These are phyloP conservation scores for Formicarius rufipectus DNA, from an alignment of 2,113 vertebrate species.

Conservation along the genomic window DNA sequence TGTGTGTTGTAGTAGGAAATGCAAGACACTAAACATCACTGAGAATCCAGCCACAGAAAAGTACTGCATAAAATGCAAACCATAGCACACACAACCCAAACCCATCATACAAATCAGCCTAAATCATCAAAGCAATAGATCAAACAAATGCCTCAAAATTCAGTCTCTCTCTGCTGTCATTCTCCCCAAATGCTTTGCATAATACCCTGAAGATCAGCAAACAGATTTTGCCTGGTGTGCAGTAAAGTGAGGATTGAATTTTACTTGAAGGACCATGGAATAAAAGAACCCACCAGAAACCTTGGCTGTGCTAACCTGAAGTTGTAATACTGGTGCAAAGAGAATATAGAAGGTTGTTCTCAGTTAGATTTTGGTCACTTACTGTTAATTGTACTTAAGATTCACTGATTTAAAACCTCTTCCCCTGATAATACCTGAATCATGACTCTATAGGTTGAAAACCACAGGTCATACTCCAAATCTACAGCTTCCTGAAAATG, in stretches of 20 bases:
- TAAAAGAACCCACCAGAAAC: constrained; percentile 7
- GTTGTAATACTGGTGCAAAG: background rate
- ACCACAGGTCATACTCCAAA: background rate
- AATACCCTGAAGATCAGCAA: constrained; percentile 66
- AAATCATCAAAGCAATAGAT: constrained; percentile 70
- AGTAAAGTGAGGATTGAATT: constrained; percentile 54
- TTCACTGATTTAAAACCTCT: background rate
- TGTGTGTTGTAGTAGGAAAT: background rate
- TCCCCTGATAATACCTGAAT: background rate
- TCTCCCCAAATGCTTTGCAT: constrained; percentile 65
- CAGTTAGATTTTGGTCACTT: background rate
- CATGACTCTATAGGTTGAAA: background rate
- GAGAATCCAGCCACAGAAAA: constrained; percentile 34
- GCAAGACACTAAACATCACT: background rate
- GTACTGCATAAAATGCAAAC: constrained; percentile 45
- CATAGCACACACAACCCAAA: constrained; percentile 27
- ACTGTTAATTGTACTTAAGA: background rate
- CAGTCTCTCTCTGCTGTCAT: constrained; percentile 54
- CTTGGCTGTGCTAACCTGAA: background rate
- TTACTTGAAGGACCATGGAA: background rate
- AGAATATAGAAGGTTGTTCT: background rate
- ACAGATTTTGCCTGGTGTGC: constrained; percentile 58
- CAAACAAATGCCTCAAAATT: constrained; percentile 68
- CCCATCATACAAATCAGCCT: constrained; percentile 66
- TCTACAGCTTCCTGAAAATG: background rate